Evolutionary conservation across 2,797 vertebrate species (phyloP).

Genomic region (Mormyrus proboscirostris): DNA sequence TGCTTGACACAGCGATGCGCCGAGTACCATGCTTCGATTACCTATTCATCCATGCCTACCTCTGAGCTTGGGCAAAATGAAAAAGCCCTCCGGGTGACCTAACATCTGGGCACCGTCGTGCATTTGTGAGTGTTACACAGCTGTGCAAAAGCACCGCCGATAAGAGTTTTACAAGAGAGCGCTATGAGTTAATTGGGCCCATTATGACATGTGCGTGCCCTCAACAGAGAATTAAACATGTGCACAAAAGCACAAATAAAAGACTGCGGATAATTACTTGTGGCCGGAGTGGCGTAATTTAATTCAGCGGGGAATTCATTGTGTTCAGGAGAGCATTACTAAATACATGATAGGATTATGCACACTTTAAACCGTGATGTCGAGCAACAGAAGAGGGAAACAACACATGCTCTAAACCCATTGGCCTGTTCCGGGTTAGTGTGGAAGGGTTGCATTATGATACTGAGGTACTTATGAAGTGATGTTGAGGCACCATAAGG

Average conservation of each 20-base stretch:
- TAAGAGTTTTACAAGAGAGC: constrained; percentile 30
- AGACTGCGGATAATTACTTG: constrained; percentile 58
- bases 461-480: neutral
- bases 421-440: constrained; percentile 44
- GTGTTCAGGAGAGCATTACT: constrained; percentile 60
- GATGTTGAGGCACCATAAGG: neutral
- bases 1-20: neutral
- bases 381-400: constrained; percentile 38
- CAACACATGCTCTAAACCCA: constrained; percentile 39
- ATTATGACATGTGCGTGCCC: constrained; percentile 44
- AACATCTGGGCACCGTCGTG: neutral
- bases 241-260: constrained; percentile 57
- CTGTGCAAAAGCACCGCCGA: neutral
- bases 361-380: constrained; percentile 50
- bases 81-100: neutral
- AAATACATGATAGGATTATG: constrained; percentile 65
- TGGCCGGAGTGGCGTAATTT: constrained; percentile 53
- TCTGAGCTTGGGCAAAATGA: neutral
- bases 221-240: constrained; percentile 50
- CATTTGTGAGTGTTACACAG: neutral
- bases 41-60: neutral
- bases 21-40: neutral
- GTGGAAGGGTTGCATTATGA: constrained; percentile 34
- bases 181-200: constrained; percentile 43
- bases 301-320: constrained; percentile 49